Percentiles rank a stretch among this genome's conserved stretches.
Evolutionary conservation across 2,888 invertebrate genomes (phyloP).

Genomic region (Eupithecia subfuscata): DNA sequence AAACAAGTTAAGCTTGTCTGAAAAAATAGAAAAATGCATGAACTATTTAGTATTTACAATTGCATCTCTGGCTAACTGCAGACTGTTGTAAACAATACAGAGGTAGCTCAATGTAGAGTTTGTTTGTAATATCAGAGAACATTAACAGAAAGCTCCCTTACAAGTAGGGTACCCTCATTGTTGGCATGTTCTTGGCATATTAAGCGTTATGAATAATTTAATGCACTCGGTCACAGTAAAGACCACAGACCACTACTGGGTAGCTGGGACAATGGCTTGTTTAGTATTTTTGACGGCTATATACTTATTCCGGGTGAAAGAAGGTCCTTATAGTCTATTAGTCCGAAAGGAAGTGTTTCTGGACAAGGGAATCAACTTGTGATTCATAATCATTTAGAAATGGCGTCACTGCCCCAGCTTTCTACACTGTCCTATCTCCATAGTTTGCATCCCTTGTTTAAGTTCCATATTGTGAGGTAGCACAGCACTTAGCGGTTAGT

Average conservation of each 20-base stretch:
- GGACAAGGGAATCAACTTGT: too few species aligned
- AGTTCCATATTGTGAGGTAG: conserved; percentile 35
- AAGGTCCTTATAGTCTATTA: too few species aligned
- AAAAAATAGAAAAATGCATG: too few species aligned
- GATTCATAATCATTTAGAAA: too few species aligned
- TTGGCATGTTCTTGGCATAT: conserved; percentile 33
- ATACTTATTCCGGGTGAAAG: too few species aligned
- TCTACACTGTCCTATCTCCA: conserved; percentile 11
- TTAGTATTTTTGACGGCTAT: not conserved
- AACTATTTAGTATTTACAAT: too few species aligned
- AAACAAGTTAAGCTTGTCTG: too few species aligned
- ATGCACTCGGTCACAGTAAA: conserved; percentile 30
- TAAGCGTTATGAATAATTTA: conserved; percentile 41
- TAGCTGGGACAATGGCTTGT: conserved; percentile 4
- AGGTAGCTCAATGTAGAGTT: not conserved
- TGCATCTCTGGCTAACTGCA: not conserved
- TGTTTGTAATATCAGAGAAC: not conserved
- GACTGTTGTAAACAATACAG: not conserved
- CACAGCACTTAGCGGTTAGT: conserved; percentile 35
- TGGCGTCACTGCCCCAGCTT: not conserved
- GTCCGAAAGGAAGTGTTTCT: too few species aligned
- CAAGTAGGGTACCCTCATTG: conserved; percentile 1
- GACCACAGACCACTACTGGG: not conserved
- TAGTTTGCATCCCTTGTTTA: conserved; percentile 40
- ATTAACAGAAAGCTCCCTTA: not conserved